Base-by-base conservation (phyloP, 2,888 invertebrate species). In the Agrotis segetum region DNA sequence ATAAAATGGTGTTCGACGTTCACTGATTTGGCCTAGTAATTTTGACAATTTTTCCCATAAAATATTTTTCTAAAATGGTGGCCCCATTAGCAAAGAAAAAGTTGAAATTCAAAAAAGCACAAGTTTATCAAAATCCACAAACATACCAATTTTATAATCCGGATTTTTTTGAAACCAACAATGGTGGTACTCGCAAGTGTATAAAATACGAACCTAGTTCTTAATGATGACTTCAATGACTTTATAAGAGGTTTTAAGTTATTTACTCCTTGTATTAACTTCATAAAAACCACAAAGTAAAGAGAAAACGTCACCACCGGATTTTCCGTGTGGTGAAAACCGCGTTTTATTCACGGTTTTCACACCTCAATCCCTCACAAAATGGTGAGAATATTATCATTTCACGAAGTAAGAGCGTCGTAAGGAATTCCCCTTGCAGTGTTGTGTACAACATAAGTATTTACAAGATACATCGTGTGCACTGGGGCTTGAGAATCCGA, bases 301-400 rank as follows among this genome's bases (percentile, higher is more conserved):
- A 21, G 3, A 40, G 7, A 34, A 47, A 14, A 47, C 17, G 2
- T 14, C 14, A 14, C 13, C 16, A 21, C 16, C 14, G 1, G 14
- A 34, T 21, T 53, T 68, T 68, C 29, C 9, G 24, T 21, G 14
- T 17, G 13, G 21, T 21, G 34, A 68, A 52, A 68, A 21, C 46
- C n/a, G 14, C 14, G 3, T 52, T 44, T 19, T 14, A 29, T 53
- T 16, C 34, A 46, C 16, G 16, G 2, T 53, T 53, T 70, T 70
- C 19, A 34, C 68, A 71, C 46, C 71, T 47, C n/a, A 34, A 21
- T 34, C 34, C 34, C n/a, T 55, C 21, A 14, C 55, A 47, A 69
- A 71, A 68, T 53, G 44, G 46, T 53, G 44, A 46, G 46, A 46
- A 71, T 71, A 47, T 55, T 55, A 47, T 71, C 46, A 46, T 44